These are phyloP conservation scores for Lophura nycthemera DNA, from an alignment of 2,113 vertebrate species.

Conservation along the genomic window DNA sequence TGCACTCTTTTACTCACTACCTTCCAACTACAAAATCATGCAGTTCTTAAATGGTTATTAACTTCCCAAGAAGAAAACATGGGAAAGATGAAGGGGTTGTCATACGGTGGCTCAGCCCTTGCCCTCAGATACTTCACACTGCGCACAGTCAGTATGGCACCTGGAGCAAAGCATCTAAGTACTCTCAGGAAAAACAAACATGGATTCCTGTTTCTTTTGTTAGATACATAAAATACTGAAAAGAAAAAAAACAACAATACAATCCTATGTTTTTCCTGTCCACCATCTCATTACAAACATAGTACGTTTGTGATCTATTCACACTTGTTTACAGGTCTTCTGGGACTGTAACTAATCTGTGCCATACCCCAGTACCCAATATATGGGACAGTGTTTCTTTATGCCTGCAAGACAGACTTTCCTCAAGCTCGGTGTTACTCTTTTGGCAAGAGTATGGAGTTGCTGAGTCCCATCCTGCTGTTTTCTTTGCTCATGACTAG, in stretches of 20 bases:
- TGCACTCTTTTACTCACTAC: neutral
- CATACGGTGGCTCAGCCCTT: neutral
- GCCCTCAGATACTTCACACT: neutral
- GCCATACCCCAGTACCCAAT: neutral
- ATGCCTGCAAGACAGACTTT: neutral
- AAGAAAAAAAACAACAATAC: neutral
- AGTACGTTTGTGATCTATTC: neutral
- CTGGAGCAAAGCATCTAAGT: neutral
- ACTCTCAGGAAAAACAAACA: neutral
- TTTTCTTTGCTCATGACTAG: constrained; percentile 16
- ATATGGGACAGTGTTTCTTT: neutral
- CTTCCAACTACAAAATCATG: neutral
- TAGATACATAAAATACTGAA: neutral
- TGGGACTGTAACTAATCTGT: neutral
- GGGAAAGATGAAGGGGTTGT: neutral
- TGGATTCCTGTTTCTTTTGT: neutral
- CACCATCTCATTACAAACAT: neutral
- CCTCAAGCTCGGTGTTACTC: neutral
- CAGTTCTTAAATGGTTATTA: neutral
- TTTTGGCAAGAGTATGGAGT: neutral
- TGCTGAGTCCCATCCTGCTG: neutral
- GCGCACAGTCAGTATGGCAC: neutral
- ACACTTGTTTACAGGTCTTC: neutral
- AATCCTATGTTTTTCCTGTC: neutral
- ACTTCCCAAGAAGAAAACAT: neutral